Conservation (phyloP, 2,113 vertebrate species). For the Henicopernis longicauda region DNA sequence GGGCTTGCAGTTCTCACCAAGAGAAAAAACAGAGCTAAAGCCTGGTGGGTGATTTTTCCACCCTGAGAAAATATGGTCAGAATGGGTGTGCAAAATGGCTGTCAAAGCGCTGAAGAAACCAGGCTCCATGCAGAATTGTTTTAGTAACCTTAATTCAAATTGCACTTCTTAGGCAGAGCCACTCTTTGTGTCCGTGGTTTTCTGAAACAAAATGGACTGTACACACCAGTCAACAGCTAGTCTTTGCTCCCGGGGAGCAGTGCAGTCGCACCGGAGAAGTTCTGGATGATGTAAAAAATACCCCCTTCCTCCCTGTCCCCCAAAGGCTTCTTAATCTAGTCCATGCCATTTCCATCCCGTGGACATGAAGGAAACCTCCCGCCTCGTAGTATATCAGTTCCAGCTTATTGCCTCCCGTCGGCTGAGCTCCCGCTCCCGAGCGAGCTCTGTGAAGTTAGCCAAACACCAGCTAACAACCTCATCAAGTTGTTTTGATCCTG, state of each 20-base stretch:
- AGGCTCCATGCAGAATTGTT: not conserved
- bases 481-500: not conserved
- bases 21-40: not conserved
- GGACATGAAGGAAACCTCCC: not conserved
- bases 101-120: not conserved
- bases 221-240: not conserved
- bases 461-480: not conserved
- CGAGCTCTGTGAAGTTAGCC: not conserved
- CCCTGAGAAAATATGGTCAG: not conserved
- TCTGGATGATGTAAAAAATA: not conserved
- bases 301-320: not conserved
- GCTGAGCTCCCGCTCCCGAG: not conserved
- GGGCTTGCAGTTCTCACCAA: not conserved
- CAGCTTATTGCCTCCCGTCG: not conserved
- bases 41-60: not conserved
- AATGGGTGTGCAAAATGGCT: not conserved
- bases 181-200: rapidly evolving
- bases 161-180: not conserved
- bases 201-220: not conserved
- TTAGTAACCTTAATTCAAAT: not conserved
- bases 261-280: not conserved
- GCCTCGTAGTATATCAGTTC: not conserved
- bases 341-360: not conserved
- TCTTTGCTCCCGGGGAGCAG: not conserved
- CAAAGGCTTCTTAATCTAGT: not conserved